Evolutionary conservation across 30 jellyfish, hydroid and myxozoan species (phyloP), one percentile per base, ranked within the genome.

Genomic region (Aurelia aurita complex sp. Pacific): DNA sequence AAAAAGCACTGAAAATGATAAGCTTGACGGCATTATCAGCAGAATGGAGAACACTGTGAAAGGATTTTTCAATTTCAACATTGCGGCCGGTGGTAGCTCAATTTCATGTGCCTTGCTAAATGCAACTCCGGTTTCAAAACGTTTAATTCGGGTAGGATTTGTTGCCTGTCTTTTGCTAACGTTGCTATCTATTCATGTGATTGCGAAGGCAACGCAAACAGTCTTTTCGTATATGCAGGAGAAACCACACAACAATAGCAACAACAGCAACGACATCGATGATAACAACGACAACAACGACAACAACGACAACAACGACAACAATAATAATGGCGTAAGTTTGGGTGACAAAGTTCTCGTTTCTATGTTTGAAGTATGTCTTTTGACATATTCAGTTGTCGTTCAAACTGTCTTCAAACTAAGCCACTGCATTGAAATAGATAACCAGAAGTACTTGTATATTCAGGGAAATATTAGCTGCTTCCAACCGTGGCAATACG

Each of bases 401-500:
- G 74, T 73, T 50, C 68, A 43, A 23, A 73, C 32, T 7, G 52
- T 63, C 13, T 71, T 83, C 61, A 74, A 69, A 72, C 57, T 83
- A 67, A 62, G 65, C 79, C n/a, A 60, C 10, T 83, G 92, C 36
- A 59, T 55, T 4, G 57, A 71, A 17, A 67, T 83, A 43, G 46
- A 83, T 40, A 88, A 81, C 23, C 59, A 73, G 70, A 5, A 23
- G 68, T 65, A 62, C 40, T 52, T 85, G 63, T 65, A 40, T 60
- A 54, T 67, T 11, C 81, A 85, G 18, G 94, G 94, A 11, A 72
- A 76, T 38, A 64, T 74, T 35, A 33, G 36, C 36, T 85, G 94
- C 84, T 62, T 36, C 69, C 53, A n/a, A 18, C 35, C 79, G 88
- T 85, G 94, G 94, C 94, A 85, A 74, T 33, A 74, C 83, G 10